phyloP scores from a whole-genome alignment of 2,888 invertebrate genomes.

The Hirtodrosophila cameraria region DNA sequence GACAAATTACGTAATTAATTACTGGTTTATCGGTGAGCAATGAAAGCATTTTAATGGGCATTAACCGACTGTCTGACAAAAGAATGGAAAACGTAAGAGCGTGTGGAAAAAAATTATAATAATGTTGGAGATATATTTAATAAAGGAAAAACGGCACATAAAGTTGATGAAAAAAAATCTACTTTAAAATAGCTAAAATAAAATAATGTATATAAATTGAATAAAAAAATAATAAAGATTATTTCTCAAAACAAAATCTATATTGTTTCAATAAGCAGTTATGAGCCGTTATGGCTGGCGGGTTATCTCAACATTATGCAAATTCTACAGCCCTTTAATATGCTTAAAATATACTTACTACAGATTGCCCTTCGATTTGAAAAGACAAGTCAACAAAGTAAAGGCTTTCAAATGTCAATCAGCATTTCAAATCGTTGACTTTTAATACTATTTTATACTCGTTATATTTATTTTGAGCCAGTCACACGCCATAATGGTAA shows the following conservation, averaged over 20 bases:
- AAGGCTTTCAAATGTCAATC: slow-evolving; percentile 59
- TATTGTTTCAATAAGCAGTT: background rate
- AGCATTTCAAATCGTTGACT: slow-evolving; percentile 42
- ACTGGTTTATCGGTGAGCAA: slow-evolving; percentile 51
- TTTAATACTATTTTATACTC: slow-evolving; percentile 57
- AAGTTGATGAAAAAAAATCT: too few species aligned
- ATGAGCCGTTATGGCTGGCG: slow-evolving; percentile 13
- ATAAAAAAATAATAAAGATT: background rate
- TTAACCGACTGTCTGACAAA: background rate
- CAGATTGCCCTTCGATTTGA: slow-evolving; percentile 53
- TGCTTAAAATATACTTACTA: slow-evolving; percentile 17
- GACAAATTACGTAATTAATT: slow-evolving; percentile 80
- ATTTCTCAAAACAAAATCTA: too few species aligned
- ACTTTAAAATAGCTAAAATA: too few species aligned
- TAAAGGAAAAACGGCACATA: too few species aligned
- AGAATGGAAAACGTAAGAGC: background rate
- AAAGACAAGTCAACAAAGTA: slow-evolving; percentile 39
- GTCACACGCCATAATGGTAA: slow-evolving; percentile 37
- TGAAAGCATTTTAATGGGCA: slow-evolving; percentile 51
- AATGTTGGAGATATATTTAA: background rate
- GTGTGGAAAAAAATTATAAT: background rate
- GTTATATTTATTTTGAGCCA: slow-evolving; percentile 29
- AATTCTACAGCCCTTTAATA: slow-evolving; percentile 34
- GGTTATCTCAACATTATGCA: slow-evolving; percentile 42
- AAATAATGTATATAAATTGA: background rate